phyloP scores from a whole-genome alignment of 2,113 vertebrate species.

The Odocoileus virginianus region DNA sequence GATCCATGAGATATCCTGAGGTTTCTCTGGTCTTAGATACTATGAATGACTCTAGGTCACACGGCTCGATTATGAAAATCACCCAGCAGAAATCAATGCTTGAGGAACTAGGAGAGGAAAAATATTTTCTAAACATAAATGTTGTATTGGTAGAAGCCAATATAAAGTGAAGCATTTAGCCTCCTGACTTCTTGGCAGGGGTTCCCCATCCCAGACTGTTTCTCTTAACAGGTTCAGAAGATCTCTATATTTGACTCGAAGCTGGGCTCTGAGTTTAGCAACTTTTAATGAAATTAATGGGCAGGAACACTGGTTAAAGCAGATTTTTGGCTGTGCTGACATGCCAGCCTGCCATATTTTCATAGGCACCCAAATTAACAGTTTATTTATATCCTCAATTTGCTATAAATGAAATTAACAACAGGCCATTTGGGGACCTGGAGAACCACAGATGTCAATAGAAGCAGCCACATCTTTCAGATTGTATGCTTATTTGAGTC shows the following conservation, averaged over 20 bases:
- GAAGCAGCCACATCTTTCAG: slow-evolving; percentile 67
- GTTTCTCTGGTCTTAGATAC: neutral
- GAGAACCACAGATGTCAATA: slow-evolving; percentile 75
- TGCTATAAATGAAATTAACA: slow-evolving; percentile 79
- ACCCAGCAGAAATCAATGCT: neutral
- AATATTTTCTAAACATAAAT: neutral
- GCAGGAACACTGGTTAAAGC: slow-evolving; percentile 35
- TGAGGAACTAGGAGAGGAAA: neutral
- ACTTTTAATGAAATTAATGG: slow-evolving; percentile 65
- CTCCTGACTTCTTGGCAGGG: neutral
- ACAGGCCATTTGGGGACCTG: slow-evolving; percentile 70
- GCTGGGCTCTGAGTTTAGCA: neutral
- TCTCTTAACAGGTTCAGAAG: neutral
- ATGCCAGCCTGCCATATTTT: slow-evolving; percentile 76
- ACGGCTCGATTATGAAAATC: neutral
- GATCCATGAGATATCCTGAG: neutral
- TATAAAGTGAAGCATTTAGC: neutral
- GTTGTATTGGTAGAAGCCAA: neutral
- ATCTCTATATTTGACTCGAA: neutral
- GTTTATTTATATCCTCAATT: slow-evolving; percentile 78
- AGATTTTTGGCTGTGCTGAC: slow-evolving; percentile 66
- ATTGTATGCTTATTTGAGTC: slow-evolving; percentile 75
- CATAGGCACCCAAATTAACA: slow-evolving; percentile 74
- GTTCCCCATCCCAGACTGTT: neutral
- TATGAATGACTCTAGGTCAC: neutral